These are phyloP conservation scores for Cyprinodon variegatus DNA, from an alignment of 2,113 vertebrate genomes.

Conservation along the genomic window DNA sequence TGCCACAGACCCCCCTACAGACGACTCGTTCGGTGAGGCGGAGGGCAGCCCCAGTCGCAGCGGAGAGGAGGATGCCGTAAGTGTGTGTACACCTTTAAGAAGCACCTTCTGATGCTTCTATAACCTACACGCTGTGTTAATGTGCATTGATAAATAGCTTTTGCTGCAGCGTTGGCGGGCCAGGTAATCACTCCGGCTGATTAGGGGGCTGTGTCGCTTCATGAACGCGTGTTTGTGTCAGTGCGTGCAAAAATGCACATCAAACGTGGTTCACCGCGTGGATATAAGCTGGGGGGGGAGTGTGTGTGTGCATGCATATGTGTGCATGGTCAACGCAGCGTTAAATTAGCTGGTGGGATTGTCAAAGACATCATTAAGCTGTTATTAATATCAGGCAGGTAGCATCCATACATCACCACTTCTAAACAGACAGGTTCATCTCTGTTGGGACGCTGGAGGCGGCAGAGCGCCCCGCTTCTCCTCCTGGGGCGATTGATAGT, in stretches of 20 bases:
- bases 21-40: slow-evolving; percentile 94
- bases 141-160: slow-evolving; percentile 66
- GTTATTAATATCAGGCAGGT: slow-evolving; percentile 75
- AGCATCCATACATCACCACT: slow-evolving; percentile 69
- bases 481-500: slow-evolving; percentile 60
- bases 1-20: slow-evolving; percentile 86
- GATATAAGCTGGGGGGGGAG: background rate
- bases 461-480: slow-evolving; percentile 32
- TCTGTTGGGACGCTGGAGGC: slow-evolving; percentile 35
- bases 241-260: slow-evolving; percentile 11
- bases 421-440: slow-evolving; percentile 57
- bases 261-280: slow-evolving; percentile 22
- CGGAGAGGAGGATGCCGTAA: slow-evolving; percentile 94
- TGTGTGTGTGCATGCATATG: slow-evolving; percentile 14
- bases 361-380: slow-evolving; percentile 76
- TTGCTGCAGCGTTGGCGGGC: slow-evolving; percentile 48
- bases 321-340: slow-evolving; percentile 60
- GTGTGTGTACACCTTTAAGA: slow-evolving; percentile 71
- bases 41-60: slow-evolving; percentile 96
- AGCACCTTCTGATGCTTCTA: slow-evolving; percentile 41
- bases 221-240: slow-evolving; percentile 26
- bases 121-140: slow-evolving; percentile 45
- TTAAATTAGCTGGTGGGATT: slow-evolving; percentile 74
- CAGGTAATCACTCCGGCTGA: slow-evolving; percentile 71
- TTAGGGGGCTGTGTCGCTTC: slow-evolving; percentile 46